These are phyloP conservation scores for Drosophila virilis DNA, from an alignment of 1,140 invertebrate genomes.

Conservation along the genomic window DNA sequence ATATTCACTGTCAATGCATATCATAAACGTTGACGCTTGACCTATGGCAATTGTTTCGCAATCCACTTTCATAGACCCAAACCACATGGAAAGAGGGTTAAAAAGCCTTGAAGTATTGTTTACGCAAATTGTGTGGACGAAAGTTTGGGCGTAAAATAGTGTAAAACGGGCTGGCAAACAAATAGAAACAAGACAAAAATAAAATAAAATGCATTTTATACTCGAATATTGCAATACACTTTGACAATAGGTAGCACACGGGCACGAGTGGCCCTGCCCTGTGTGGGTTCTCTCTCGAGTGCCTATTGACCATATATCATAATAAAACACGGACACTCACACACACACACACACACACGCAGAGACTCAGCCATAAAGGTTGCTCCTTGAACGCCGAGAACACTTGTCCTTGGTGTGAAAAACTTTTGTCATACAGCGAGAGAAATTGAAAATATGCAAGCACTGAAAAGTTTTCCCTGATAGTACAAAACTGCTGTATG, in stretches of 20 bases:
- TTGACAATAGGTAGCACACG: slow-evolving; percentile 50
- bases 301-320: slow-evolving; percentile 54
- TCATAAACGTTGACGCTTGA: slow-evolving; percentile 51
- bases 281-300: slow-evolving; percentile 13
- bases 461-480: slow-evolving; percentile 68
- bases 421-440: slow-evolving; percentile 66
- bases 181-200: slow-evolving; percentile 45
- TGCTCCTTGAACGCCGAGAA: slow-evolving; percentile 36
- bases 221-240: slow-evolving; percentile 35
- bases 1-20: slow-evolving; percentile 50
- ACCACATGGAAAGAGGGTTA: neutral
- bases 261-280: slow-evolving; percentile 8
- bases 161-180: slow-evolving; percentile 49
- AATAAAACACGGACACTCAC: slow-evolving; percentile 35
- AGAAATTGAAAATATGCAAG: slow-evolving; percentile 78
- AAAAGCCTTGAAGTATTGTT: slow-evolving; percentile 71
- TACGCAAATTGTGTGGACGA: slow-evolving; percentile 37
- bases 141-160: slow-evolving; percentile 41
- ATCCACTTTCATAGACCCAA: slow-evolving; percentile 9
- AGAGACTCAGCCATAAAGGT: slow-evolving; percentile 7
- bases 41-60: slow-evolving; percentile 46
- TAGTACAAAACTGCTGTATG: slow-evolving; percentile 28
- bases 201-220: slow-evolving; percentile 51
- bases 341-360: slow-evolving; percentile 27
- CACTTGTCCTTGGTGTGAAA: slow-evolving; percentile 59